Evolutionary conservation across 2,797 vertebrate genomes (phyloP).

Genomic region (Rallus crepitans): DNA sequence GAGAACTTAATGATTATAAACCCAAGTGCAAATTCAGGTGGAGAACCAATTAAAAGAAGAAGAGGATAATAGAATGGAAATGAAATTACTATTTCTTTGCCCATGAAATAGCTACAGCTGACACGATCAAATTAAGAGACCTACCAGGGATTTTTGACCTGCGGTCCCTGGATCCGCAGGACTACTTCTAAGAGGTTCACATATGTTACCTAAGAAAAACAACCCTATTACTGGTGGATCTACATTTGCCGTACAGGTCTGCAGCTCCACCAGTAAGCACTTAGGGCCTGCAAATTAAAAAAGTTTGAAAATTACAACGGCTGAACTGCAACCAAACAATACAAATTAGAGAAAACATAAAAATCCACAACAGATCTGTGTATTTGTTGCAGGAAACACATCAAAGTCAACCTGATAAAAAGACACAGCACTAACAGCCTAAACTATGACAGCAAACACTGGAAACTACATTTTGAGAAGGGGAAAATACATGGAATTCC

Average conservation of each 20-base stretch:
- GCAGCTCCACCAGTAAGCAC: not conserved
- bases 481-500: not conserved
- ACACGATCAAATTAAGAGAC: not conserved
- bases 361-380: not conserved
- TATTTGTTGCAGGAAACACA: not conserved
- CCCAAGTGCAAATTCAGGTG: not conserved
- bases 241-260: not conserved
- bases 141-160: not conserved
- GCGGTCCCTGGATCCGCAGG: not conserved
- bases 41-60: not conserved
- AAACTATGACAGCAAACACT: not conserved
- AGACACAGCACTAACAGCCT: not conserved
- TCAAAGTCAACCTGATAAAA: not conserved
- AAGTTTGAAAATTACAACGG: not conserved
- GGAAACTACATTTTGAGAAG: not conserved
- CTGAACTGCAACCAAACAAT: not conserved
- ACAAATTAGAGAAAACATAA: not conserved
- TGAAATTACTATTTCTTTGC: not conserved
- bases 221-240: not conserved
- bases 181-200: not conserved
- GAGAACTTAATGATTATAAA: not conserved
- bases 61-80: not conserved
- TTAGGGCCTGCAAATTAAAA: not conserved
- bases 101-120: not conserved
- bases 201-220: not conserved